Base-by-base conservation (phyloP, 37 sponge, comb jelly and placozoan species). In the Diacarnus erythraeanus region DNA sequence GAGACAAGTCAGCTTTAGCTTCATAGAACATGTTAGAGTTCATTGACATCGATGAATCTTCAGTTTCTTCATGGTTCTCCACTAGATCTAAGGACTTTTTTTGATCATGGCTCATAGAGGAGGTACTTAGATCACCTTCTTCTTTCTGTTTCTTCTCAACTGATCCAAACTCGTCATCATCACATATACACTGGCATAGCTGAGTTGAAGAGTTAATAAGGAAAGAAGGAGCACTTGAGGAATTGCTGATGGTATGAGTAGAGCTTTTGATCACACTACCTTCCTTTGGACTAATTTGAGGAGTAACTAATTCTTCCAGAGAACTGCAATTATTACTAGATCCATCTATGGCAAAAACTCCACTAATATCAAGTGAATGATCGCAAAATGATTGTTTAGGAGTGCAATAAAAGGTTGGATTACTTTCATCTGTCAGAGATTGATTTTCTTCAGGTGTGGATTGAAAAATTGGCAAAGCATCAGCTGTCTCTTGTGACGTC, bases 171-270 rank as follows among this genome's bases (percentile, higher is more conserved):
- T 47, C 51, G 12, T 12, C 51, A 47, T 12, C 51, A 47, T 12
- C 51, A 47, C 51, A 6, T 15, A 31, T 6, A 31, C 66, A 65
- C 9, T 65, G 66, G 66, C 35, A 31, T 3, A 31, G 34, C 9
- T 65, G 10, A 65, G 66, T 31, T 26, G 66, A 65, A 30, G 66
- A 31, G 30, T 30, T 5, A 35, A 65, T 65, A 26, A 65, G 66
- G 31, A 65, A 65, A 31, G 66, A 65, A 3, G 66, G 66, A 2
- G 66, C 66, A 30, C 66, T 65, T 2, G 66, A 65, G 2, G 34
- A 30, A 5, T 3, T 65, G 35, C 51, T 47, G 51, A 47, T 12
- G n/a, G n/a, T n/a, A n/a, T n/a, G n/a, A n/a, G n/a, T n/a, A n/a
- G n/a, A n/a, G n/a, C n/a, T n/a, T n/a, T n/a, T n/a, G n/a, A n/a